phyloP scores from a whole-genome alignment of 2,888 invertebrate genomes.

The Erebia aethiops region DNA sequence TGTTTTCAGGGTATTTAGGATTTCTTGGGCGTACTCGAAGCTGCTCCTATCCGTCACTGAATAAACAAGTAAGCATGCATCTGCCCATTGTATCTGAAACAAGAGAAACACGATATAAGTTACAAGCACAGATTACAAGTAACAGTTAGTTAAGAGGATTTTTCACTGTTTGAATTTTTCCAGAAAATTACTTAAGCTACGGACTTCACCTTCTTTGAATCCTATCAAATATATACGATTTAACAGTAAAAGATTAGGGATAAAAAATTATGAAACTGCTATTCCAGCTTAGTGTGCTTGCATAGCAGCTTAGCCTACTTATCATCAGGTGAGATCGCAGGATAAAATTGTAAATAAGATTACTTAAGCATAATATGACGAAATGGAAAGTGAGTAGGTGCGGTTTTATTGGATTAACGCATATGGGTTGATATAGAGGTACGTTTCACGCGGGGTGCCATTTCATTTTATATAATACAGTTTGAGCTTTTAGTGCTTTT shows the following conservation, averaged over 20 bases:
- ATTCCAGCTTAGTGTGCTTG: too few species aligned
- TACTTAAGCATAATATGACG: neutral
- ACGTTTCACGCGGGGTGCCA: neutral
- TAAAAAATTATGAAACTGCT: too few species aligned
- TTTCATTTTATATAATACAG: neutral
- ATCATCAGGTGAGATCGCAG: neutral
- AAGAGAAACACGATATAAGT: constrained; percentile 44
- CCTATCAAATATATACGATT: too few species aligned
- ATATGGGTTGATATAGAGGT: neutral
- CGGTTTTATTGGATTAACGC: neutral
- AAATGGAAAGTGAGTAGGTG: neutral
- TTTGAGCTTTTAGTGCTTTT: constrained; percentile 1
- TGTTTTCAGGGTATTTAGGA: constrained; percentile 83
- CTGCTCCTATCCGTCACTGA: constrained; percentile 89
- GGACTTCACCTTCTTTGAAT: neutral
- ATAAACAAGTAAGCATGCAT: constrained; percentile 90
- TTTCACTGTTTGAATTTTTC: too few species aligned
- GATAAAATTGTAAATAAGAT: constrained; percentile 3
- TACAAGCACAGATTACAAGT: too few species aligned
- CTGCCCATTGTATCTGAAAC: constrained; percentile 88
- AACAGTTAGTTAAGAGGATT: too few species aligned
- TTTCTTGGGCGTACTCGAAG: constrained; percentile 87
- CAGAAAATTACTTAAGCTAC: neutral
- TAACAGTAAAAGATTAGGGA: too few species aligned
- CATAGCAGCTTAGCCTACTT: too few species aligned